Base-by-base conservation (phyloP, 2,888 invertebrate genomes). In the Zygogramma bicolorata region DNA sequence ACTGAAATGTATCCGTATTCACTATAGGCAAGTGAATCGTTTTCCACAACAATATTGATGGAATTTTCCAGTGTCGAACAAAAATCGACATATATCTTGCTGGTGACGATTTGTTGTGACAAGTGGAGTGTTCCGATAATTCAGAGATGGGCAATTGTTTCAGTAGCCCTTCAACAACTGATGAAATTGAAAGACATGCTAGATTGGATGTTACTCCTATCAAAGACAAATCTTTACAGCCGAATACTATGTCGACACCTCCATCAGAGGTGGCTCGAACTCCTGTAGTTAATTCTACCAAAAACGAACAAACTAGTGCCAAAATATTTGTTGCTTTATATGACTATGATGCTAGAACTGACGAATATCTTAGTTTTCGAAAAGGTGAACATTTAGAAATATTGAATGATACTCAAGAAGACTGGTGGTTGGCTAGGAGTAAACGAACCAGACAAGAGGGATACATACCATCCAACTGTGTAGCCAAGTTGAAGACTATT, bases 391-490 rank as follows among this genome's bases (percentile, higher is more conserved):
- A 98, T 88, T 90, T 99, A 87, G 99, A 99, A 89, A 98, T 99
- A 80, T 89, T 99, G 80, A 98, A 99, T 88, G 98, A 99, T 88
- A 98, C 97, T 79, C 95, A 98, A 90, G 99, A 99, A 78, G 99
- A 99, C 88, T 99, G 99, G 99, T 99, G 99, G 99, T 91, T 98
- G 85, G 99, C 99, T 68, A 92, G 96, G 84, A 97, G 97, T 89
- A 97, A 97, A 91, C 93, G 96, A 86, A 96, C 97, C 66, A 94
- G 97, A 87, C 94, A 95, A 87, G 98, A 98, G 89, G 99, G 99
- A 82, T 99, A 99, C 90, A 99, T 99, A 89, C 99, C 99, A 84
- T 98, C 98, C 79, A 99, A 99, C 89, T 99, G 99, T 92, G 99
- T 99, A 84, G 99, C 99, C 85, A 97, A 97, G 89, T 90, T 99